These are phyloP conservation scores for Diploscapter pachys DNA, from an alignment of 1,140 invertebrate genomes.

Conservation along the genomic window DNA sequence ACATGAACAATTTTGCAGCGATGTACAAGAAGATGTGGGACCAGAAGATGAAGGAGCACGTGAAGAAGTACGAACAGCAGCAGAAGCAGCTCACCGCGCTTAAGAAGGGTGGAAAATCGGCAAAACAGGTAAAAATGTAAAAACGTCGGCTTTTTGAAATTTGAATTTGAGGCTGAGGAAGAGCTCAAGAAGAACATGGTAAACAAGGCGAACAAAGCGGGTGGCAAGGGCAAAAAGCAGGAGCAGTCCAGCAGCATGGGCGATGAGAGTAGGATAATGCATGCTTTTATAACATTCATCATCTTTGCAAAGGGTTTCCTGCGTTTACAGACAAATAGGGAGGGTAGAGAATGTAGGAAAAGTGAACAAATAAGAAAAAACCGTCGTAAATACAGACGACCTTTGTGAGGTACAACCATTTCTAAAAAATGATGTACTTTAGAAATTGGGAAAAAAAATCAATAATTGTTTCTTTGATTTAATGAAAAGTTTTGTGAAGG, in stretches of 20 bases:
- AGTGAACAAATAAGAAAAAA: too few relatives aligned
- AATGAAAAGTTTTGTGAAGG: too few relatives aligned
- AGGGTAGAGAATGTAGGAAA: too few relatives aligned
- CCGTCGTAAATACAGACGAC: too few relatives aligned
- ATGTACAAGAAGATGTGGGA: constrained; percentile 93
- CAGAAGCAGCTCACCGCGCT: constrained; percentile 87
- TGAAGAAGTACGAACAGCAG: constrained; percentile 96
- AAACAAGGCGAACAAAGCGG: constrained; percentile 47
- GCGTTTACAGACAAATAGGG: too few relatives aligned
- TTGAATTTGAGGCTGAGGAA: constrained; percentile 66
- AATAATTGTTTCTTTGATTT: too few relatives aligned
- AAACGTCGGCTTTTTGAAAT: too few relatives aligned
- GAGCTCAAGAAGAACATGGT: constrained; percentile 77
- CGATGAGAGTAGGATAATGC: constrained; percentile 14
- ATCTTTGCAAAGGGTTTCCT: too few relatives aligned
- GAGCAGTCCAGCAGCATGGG: constrained; percentile 55
- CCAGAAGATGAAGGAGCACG: constrained; percentile 87
- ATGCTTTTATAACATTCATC: too few relatives aligned
- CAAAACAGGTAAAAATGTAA: constrained; percentile 73
- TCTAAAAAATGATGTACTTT: too few relatives aligned
- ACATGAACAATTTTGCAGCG: constrained; percentile 9
- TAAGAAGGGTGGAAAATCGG: constrained; percentile 88
- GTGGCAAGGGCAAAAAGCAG: constrained; percentile 25
- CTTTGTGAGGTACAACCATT: too few relatives aligned
- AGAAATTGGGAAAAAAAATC: too few relatives aligned